Evolutionary conservation across 2,797 vertebrate genomes (phyloP).

Genomic region (Spea hammondii): DNA sequence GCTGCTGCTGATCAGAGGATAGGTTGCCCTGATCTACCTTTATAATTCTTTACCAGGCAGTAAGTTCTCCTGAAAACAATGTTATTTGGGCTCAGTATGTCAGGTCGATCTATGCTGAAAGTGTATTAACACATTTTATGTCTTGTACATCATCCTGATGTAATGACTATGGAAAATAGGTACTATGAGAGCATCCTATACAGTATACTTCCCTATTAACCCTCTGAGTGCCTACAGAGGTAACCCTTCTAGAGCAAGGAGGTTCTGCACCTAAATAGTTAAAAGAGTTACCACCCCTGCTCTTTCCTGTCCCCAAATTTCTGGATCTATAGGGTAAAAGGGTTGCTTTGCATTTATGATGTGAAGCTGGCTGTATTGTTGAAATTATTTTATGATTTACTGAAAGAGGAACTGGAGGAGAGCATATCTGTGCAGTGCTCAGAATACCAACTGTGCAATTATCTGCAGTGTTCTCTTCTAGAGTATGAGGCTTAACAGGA

Average conservation of each 20-base stretch:
- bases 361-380: constrained; percentile 17
- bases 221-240: background rate
- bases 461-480: constrained; percentile 52
- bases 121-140: background rate
- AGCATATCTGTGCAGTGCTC: constrained; percentile 42
- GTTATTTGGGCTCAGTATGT: constrained; percentile 13
- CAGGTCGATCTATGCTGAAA: constrained; percentile 5
- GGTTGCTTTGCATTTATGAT: constrained; percentile 11
- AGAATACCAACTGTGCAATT: constrained; percentile 52
- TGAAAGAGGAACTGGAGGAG: constrained; percentile 36
- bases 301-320: background rate
- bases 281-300: background rate
- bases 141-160: background rate
- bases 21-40: background rate
- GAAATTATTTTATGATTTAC: constrained; percentile 32
- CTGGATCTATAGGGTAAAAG: background rate
- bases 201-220: background rate
- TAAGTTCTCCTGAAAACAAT: constrained; percentile 11
- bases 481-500: constrained; percentile 36
- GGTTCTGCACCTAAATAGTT: background rate
- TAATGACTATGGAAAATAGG: background rate
- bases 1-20: constrained; percentile 26
- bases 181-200: background rate
- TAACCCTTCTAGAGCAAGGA: background rate
- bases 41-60: constrained; percentile 19